Base-by-base conservation (phyloP, 2,888 invertebrate genomes). In the Ligdia adustata region DNA sequence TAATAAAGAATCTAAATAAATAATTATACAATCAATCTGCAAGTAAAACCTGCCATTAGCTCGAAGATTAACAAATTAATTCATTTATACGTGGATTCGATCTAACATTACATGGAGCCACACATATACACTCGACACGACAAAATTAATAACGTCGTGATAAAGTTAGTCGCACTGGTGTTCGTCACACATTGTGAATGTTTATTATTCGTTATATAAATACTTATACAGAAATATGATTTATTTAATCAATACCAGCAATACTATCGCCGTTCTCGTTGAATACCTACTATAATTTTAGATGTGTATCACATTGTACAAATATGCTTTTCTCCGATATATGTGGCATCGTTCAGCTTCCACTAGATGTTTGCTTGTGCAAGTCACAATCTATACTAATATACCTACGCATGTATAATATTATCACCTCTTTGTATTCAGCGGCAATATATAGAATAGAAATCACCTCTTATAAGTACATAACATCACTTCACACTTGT, bases 1-100 rank as follows among this genome's bases (percentile, higher is more conserved):
- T 82, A 82, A 76, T 79, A 78, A 77, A 75, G 67, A 72, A 77
- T 82, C 82, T 82, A 84, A 88, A 84, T 83, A 74, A 75, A 62
- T 64, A 75, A 18, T 18, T 18, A n/a, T 80, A 82, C 77, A 82
- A 84, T 76, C 78, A 85, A 79, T 79, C 68, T 62, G 52, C 18
- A 55, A 56, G 41, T 50, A 45, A 9, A 42, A 43, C 55, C 53
- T 55, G 55, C 20, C 31, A 44, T 29, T 7, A 46, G 57, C 55
- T 55, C 52, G 57, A 69, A 82, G 87, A 78, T 77, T 61, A 45
- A n/a, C n/a, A n/a, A n/a, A n/a, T n/a, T n/a, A n/a, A n/a, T n/a
- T n/a, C n/a, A 31, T 53, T 53, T 67, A 42, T 52, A 61, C 64
- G n/a, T n/a, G n/a, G 60, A 69, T 71, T 81, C 80, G 80, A 80